Evolutionary conservation across 2,888 invertebrate genomes (phyloP).

Genomic region (Liposcelis brunnea): DNA sequence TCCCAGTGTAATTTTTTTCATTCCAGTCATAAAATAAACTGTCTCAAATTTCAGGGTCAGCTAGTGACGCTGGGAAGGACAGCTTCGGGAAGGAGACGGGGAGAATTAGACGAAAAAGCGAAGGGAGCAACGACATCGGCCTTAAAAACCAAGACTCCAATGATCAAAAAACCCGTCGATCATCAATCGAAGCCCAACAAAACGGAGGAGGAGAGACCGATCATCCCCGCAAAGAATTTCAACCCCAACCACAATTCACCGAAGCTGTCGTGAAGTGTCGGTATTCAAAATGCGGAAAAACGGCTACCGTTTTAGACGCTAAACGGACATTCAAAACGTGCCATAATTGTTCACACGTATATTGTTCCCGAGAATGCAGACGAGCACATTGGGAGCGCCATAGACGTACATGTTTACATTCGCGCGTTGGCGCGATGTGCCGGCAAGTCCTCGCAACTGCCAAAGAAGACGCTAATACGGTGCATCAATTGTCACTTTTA

Average conservation of each 20-base stretch:
- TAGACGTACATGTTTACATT: conserved; percentile 75
- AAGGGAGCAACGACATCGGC: conserved; percentile 5
- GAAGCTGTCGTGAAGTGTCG: conserved; percentile 43
- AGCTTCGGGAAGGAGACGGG: not conserved
- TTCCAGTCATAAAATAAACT: too few species aligned
- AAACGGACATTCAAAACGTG: conserved; percentile 74
- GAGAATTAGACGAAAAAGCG: not conserved
- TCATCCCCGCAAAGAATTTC: not conserved
- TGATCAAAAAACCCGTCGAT: too few species aligned
- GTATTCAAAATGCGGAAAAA: conserved; percentile 62
- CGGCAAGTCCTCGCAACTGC: conserved; percentile 47
- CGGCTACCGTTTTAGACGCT: conserved; percentile 55
- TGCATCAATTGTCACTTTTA: conserved; percentile 62
- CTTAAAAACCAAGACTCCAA: not conserved
- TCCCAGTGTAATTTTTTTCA: too few species aligned
- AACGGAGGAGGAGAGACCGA: conserved; percentile 30
- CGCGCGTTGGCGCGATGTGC: conserved; percentile 76
- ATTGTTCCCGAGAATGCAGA: conserved; percentile 83
- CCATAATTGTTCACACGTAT: conserved; percentile 88
- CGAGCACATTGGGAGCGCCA: conserved; percentile 88
- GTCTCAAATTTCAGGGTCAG: conserved; percentile 21
- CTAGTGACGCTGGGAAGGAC: conserved; percentile 17
- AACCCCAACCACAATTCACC: too few species aligned
- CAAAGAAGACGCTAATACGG: conserved; percentile 56
- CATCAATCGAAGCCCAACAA: conserved; percentile 12